phyloP scores from a whole-genome alignment of 2,797 vertebrate genomes.

The Carduelis carduelis region DNA sequence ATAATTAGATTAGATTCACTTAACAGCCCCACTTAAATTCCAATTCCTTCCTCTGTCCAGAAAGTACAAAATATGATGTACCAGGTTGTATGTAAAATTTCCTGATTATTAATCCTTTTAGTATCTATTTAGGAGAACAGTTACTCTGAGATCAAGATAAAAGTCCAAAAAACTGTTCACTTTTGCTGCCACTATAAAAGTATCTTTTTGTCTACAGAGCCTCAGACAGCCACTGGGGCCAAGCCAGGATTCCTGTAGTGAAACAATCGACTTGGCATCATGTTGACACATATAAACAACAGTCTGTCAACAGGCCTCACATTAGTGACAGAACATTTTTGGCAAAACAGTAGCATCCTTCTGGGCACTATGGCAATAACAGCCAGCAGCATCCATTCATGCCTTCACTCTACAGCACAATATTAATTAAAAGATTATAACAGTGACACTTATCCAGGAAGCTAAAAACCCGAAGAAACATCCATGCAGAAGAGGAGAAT shows the following conservation, averaged over 20 bases:
- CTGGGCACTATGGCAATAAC: slow-evolving; percentile 75
- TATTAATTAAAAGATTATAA: slow-evolving; percentile 78
- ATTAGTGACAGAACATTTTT: slow-evolving; percentile 81
- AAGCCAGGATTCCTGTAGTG: slow-evolving; percentile 81
- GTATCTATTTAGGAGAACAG: neutral
- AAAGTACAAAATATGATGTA: neutral
- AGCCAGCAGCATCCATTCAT: slow-evolving; percentile 74
- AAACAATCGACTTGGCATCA: slow-evolving; percentile 83
- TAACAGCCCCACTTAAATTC: slow-evolving; percentile 34
- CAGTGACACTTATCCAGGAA: slow-evolving; percentile 63
- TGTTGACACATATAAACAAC: slow-evolving; percentile 91
- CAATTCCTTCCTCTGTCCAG: slow-evolving; percentile 36
- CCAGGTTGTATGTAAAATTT: neutral
- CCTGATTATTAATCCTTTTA: slow-evolving; percentile 22
- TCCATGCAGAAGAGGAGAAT: slow-evolving; percentile 21
- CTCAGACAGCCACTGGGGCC: slow-evolving; percentile 81
- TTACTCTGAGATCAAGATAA: slow-evolving; percentile 38
- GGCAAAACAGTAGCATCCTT: slow-evolving; percentile 80
- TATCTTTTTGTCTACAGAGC: slow-evolving; percentile 70
- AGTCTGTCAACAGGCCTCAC: slow-evolving; percentile 87
- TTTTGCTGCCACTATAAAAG: slow-evolving; percentile 42
- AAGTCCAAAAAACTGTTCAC: slow-evolving; percentile 38
- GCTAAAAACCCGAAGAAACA: slow-evolving; percentile 31
- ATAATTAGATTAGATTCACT: slow-evolving; percentile 55
- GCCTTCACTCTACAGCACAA: slow-evolving; percentile 61